phyloP scores from a whole-genome alignment of 2,113 vertebrate species.

The Picathartes gymnocephalus region DNA sequence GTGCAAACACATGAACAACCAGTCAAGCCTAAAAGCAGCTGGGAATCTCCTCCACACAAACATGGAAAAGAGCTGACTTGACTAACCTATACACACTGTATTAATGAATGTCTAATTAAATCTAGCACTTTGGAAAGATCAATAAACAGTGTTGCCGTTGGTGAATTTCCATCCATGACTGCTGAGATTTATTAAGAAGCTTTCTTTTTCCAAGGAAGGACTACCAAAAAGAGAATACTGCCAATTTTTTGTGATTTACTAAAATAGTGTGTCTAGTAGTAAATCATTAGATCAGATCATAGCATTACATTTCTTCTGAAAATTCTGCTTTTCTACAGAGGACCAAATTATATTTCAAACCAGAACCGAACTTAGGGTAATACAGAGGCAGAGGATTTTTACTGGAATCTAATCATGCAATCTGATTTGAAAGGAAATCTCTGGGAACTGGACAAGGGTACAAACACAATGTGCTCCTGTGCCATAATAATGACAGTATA shows the following conservation, averaged over 20 bases:
- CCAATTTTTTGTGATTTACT: conserved; percentile 11
- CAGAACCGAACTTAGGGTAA: neutral
- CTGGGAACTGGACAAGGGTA: neutral
- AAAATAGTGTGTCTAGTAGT: conserved; percentile 9
- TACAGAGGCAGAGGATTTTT: neutral
- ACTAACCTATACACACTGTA: neutral
- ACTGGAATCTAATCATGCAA: neutral
- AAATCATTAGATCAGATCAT: conserved; percentile 30
- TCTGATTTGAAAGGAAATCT: neutral
- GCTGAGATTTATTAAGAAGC: conserved; percentile 51
- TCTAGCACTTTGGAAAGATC: conserved; percentile 32
- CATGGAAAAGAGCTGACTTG: neutral
- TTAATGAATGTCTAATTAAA: conserved; percentile 46
- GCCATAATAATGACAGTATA: neutral
- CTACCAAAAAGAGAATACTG: conserved; percentile 32
- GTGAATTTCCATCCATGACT: conserved; percentile 29
- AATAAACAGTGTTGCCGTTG: conserved; percentile 37
- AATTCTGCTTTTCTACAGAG: neutral
- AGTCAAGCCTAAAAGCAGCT: neutral
- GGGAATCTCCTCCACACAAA: neutral
- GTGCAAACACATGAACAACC: neutral
- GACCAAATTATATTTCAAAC: neutral
- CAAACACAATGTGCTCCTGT: neutral
- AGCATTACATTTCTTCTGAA: neutral
- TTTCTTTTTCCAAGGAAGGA: conserved; percentile 57